Percentiles rank a stretch among this genome's conserved stretches.
Conservation (phyloP, 2,113 vertebrate genomes). For the Xyliphius kryptos region DNA sequence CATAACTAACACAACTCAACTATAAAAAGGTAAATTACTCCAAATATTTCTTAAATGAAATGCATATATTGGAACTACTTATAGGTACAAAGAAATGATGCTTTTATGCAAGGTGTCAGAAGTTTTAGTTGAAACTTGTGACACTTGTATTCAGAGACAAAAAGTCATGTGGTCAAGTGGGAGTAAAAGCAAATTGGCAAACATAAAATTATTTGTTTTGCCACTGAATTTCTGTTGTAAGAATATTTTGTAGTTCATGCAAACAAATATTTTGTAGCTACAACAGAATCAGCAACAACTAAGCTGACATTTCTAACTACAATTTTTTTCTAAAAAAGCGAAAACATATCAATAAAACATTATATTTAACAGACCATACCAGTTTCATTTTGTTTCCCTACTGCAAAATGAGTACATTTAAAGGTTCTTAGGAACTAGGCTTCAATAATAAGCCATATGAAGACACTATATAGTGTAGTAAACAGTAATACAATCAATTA, state of each 20-base stretch:
- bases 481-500: too few species aligned
- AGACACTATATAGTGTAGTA: too few species aligned
- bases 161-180: conserved; percentile 43
- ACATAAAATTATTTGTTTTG: conserved; percentile 6
- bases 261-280: background rate
- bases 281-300: background rate
- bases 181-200: conserved; percentile 12
- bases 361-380: background rate
- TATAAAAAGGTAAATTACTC: too few species aligned
- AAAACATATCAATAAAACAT: background rate
- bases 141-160: conserved; percentile 40
- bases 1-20: too few species aligned
- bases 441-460: too few species aligned
- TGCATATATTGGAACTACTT: background rate
- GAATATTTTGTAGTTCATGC: too few species aligned
- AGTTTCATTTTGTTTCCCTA: too few species aligned
- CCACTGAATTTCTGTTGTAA: background rate
- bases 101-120: background rate
- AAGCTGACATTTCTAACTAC: background rate
- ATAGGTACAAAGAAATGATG: background rate
- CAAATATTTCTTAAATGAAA: background rate
- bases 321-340: too few species aligned
- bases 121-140: too few species aligned
- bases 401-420: too few species aligned
- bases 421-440: too few species aligned